Percentiles rank a stretch among this genome's conserved stretches.
Conservation (phyloP, 1,140 invertebrate species). For the Drosophila subpulchrella region DNA sequence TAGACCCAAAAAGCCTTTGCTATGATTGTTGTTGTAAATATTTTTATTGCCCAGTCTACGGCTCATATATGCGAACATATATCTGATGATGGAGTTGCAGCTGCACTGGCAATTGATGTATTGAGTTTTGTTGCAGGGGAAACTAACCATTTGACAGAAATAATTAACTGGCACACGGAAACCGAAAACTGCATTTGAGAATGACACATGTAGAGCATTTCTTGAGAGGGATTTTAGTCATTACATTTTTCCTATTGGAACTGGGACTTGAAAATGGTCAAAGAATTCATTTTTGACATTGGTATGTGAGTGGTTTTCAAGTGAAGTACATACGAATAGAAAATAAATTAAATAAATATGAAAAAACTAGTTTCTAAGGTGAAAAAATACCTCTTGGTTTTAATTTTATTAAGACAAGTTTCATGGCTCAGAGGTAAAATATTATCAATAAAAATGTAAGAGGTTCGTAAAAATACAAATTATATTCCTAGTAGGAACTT, state of each 20-base stretch:
- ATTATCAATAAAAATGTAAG: too few species aligned
- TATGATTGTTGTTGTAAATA: constrained; percentile 66
- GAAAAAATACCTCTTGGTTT: too few species aligned
- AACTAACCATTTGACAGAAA: constrained; percentile 30
- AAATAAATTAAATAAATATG: too few species aligned
- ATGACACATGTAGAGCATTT: constrained; percentile 8
- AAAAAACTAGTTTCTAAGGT: too few species aligned
- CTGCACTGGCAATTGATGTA: constrained; percentile 43
- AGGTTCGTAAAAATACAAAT: too few species aligned
- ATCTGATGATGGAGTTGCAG: constrained; percentile 28
- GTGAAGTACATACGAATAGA: too few species aligned
- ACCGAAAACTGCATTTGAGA: constrained; percentile 22
- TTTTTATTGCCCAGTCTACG: constrained; percentile 56
- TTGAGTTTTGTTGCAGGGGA: constrained; percentile 27
- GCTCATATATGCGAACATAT: neutral
- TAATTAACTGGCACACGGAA: constrained; percentile 32
- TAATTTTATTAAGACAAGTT: too few species aligned
- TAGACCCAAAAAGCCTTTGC: constrained; percentile 82
- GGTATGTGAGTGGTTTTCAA: neutral
- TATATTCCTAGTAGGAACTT: too few species aligned
- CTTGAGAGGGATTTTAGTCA: constrained; percentile 2
- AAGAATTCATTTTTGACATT: neutral
- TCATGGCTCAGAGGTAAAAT: too few species aligned
- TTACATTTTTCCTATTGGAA: neutral
- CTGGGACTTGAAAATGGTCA: neutral